Evolutionary conservation across 2,797 vertebrate genomes (phyloP), one percentile per base, ranked within the genome.

Genomic region (Intellagama lesueurii): DNA sequence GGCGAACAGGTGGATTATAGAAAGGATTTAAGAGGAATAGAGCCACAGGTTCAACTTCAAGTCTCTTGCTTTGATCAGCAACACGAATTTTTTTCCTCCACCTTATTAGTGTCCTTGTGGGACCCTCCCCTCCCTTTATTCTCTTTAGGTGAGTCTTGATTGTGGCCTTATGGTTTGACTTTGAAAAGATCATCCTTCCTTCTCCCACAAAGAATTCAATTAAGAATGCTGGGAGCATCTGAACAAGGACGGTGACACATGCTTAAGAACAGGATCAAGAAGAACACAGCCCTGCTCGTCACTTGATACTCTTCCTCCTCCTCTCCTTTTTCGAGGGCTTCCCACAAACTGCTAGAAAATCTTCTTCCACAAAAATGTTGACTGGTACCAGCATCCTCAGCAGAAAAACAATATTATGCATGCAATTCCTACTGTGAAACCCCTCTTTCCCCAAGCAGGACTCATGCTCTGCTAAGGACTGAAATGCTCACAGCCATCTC

Each of bases 1-100:
- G 95, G 95, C 85, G 96, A 97, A 94, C 96, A 97, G 96, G 95
- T 94, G 60, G 60, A 4, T 24, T 68, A 28, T 22, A 64, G 40
- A 64, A 66, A 32, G 7, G 52, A 24, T 9, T 30, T n/a, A 5
- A 16, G 26, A 44, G 26, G 72, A 66, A 64, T 12, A 75, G 17
- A 60, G 32, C 12, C 32, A 73, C 26, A 52, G 9, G 24, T 66
- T 86, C 35, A 47, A 16, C 35, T 44, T 78, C 12, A 5, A 28
- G 4, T 70, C 44, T 52, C 24, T 26, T 1, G 19, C 49, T 68
- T 19, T 49, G 66, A 80, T 52, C 44, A 28, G 40, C 5, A 49
- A 49, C 11, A 14, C 47, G 12, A n/a, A 22, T 19, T 30, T 22
- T 17, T 44, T 14, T 7, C 52, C 24, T 11, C 22, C 40, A 69